A percentile compares a stretch with the other conserved stretches of the same genome.
Evolutionary conservation across 2,797 vertebrate species (phyloP).

Genomic region (Varecia variegata): DNA sequence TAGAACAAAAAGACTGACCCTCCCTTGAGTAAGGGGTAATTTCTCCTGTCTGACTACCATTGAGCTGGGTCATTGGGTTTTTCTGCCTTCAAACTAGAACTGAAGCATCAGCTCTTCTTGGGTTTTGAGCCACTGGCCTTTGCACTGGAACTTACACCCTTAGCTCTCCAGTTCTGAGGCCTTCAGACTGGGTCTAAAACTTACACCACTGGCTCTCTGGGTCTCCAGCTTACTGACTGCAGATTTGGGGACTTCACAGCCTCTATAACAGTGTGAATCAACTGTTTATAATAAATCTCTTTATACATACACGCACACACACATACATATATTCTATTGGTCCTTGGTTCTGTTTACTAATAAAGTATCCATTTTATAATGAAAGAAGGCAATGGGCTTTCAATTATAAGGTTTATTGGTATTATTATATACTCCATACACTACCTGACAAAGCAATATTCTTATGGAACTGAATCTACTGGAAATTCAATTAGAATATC

Average conservation of each 20-base stretch:
- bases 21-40: neutral
- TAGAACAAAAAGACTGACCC: neutral
- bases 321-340: neutral
- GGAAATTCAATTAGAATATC: neutral
- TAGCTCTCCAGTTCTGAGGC: neutral
- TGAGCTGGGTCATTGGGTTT: neutral
- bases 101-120: neutral
- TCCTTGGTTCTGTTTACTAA: neutral
- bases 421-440: neutral
- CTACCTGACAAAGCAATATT: neutral
- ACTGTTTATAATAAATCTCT: neutral
- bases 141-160: neutral
- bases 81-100: neutral
- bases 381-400: neutral
- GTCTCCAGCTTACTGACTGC: neutral
- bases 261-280: neutral
- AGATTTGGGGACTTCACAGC: neutral
- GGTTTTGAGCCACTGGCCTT: neutral
- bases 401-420: neutral
- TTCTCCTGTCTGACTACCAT: neutral
- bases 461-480: neutral
- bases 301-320: no score
- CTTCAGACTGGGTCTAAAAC: neutral
- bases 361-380: neutral
- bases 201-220: neutral